phyloP scores from a whole-genome alignment of 2,797 vertebrate species.

The Echeneis naucrates region DNA sequence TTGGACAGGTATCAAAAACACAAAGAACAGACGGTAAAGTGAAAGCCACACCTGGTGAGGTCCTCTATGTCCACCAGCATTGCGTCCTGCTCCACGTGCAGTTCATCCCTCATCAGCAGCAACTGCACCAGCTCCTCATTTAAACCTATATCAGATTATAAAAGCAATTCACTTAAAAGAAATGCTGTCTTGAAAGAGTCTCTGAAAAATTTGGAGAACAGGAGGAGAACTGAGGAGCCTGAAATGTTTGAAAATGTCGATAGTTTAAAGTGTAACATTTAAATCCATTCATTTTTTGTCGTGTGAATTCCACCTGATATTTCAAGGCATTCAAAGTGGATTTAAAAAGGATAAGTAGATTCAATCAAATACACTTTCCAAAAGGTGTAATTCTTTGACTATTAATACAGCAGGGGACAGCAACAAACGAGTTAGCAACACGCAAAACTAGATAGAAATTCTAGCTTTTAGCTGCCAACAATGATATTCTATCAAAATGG shows the following conservation, averaged over 20 bases:
- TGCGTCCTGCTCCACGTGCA: slow-evolving; percentile 97
- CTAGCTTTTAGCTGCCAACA: background rate
- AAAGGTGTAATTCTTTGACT: background rate
- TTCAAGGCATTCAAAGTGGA: background rate
- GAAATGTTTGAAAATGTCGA: background rate
- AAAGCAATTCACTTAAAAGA: background rate
- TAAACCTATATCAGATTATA: slow-evolving; percentile 82
- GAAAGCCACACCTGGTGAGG: slow-evolving; percentile 89
- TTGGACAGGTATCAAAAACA: background rate
- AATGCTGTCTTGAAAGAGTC: background rate
- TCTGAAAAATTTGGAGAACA: background rate
- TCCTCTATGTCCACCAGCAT: slow-evolving; percentile 99
- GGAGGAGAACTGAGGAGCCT: background rate
- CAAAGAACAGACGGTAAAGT: background rate
- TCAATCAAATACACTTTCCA: background rate
- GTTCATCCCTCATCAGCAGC: slow-evolving; percentile 94
- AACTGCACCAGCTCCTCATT: slow-evolving; percentile 97
- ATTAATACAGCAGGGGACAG: background rate
- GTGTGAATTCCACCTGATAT: background rate
- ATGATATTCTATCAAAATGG: background rate
- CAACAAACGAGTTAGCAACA: background rate
- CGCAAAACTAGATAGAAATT: background rate
- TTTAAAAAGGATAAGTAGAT: background rate
- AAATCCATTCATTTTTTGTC: background rate
- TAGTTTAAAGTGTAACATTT: background rate